These are phyloP conservation scores for Cephus nigrinus DNA, from an alignment of 2,888 invertebrate species.

Conservation along the genomic window DNA sequence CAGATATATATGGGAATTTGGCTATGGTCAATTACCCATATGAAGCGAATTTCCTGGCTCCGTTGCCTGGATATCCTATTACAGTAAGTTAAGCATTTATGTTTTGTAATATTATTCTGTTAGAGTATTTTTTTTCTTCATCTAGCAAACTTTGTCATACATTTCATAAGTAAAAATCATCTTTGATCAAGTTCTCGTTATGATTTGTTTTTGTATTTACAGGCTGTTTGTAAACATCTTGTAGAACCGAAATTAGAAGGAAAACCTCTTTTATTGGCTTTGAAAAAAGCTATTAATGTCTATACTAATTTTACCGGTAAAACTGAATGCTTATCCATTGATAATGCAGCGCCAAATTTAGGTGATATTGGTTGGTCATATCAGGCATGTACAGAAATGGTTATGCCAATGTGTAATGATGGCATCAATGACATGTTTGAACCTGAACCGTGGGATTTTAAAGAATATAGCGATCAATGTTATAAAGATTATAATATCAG, in stretches of 20 bases:
- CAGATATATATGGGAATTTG: conserved; percentile 79
- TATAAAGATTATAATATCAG: conserved; percentile 75
- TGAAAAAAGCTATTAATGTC: conserved; percentile 78
- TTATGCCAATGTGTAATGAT: conserved; percentile 91
- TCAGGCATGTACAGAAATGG: conserved; percentile 95
- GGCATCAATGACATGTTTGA: conserved; percentile 88
- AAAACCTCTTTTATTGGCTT: conserved; percentile 59
- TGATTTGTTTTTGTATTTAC: conserved; percentile 25
- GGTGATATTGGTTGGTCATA: conserved; percentile 83
- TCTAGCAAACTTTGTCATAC: neutral
- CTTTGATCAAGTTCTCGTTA: neutral
- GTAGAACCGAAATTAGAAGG: conserved; percentile 42
- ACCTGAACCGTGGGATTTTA: conserved; percentile 78
- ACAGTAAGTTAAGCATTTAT: conserved; percentile 59
- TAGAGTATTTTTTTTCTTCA: neutral
- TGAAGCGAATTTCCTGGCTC: conserved; percentile 81
- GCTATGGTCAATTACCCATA: conserved; percentile 98
- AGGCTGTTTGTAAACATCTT: conserved; percentile 70
- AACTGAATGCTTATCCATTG: conserved; percentile 76
- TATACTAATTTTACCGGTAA: conserved; percentile 86
- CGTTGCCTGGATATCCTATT: conserved; percentile 89
- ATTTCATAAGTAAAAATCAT: neutral
- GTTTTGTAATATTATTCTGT: neutral
- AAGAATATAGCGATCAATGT: conserved; percentile 76
- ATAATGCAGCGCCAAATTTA: conserved; percentile 70